These are phyloP conservation scores for Clarias laeviceps DNA, from an alignment of 2,797 vertebrate species.

Conservation along the genomic window DNA sequence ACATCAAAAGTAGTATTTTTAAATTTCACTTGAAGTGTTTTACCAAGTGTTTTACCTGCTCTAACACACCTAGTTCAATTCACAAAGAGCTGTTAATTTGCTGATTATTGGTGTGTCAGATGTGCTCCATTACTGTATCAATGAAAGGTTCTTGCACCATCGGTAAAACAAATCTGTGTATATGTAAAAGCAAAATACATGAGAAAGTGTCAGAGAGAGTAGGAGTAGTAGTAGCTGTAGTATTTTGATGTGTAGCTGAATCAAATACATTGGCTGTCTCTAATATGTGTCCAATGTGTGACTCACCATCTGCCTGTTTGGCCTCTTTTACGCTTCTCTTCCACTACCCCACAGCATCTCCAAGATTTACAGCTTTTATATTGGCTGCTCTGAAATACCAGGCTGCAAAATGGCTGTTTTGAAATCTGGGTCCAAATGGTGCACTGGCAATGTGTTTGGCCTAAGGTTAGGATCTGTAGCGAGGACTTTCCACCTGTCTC, in stretches of 20 bases:
- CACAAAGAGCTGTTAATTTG: background rate
- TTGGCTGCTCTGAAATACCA: background rate
- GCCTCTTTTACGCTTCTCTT: slow-evolving; percentile 2
- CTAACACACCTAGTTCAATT: background rate
- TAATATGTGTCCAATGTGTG: background rate
- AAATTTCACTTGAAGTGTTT: no score
- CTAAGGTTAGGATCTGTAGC: slow-evolving; percentile 1
- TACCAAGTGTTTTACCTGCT: background rate
- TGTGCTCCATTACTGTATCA: background rate
- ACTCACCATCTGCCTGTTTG: background rate
- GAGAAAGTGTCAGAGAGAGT: background rate
- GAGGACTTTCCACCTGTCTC: background rate
- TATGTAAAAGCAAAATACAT: background rate
- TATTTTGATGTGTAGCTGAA: background rate
- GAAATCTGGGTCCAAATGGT: background rate
- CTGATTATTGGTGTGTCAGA: background rate
- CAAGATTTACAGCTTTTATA: slow-evolving; percentile 14
- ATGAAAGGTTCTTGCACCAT: background rate
- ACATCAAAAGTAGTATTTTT: no score
- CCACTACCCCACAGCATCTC: background rate
- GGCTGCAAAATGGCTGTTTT: slow-evolving; percentile 4
- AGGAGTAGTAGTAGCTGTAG: background rate
- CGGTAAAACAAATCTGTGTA: background rate
- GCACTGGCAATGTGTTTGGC: background rate
- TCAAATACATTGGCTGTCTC: background rate